Percentiles rank a stretch among this genome's conserved stretches.
Evolutionary conservation across 2,113 vertebrate genomes (phyloP).

Genomic region (Otocyon megalotis): DNA sequence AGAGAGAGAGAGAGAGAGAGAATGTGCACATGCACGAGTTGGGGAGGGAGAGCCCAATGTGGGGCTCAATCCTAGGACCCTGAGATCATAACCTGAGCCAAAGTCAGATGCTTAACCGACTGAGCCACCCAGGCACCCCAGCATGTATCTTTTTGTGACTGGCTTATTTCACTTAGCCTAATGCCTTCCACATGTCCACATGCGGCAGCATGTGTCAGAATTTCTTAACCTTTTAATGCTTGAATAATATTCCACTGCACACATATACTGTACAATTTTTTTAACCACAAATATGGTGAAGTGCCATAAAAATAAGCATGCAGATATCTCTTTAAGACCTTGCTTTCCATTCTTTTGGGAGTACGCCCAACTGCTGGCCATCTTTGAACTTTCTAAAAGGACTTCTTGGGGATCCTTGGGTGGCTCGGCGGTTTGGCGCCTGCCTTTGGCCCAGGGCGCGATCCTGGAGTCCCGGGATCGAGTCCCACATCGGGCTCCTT

Average conservation of each 20-base stretch:
- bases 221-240: conserved; percentile 8
- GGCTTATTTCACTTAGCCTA: not conserved
- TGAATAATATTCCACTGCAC: not conserved
- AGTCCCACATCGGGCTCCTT: no score
- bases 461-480: no score
- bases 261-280: not conserved
- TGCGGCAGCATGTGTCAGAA: not conserved
- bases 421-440: no score
- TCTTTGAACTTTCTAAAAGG: not conserved
- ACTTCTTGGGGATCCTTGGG: not conserved
- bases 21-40: no score
- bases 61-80: no score
- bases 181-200: not conserved
- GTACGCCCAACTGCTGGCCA: not conserved
- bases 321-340: not conserved
- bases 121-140: no score
- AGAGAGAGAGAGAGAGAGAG: no score
- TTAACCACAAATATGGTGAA: not conserved
- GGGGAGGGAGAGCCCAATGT: no score
- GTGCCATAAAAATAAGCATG: not conserved
- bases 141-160: not conserved
- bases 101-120: no score
- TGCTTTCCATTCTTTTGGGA: not conserved
- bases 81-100: no score
- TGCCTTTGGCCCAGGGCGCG: no score